These are phyloP conservation scores for Hipparchia semele DNA, from an alignment of 2,888 invertebrate genomes.

Conservation along the genomic window DNA sequence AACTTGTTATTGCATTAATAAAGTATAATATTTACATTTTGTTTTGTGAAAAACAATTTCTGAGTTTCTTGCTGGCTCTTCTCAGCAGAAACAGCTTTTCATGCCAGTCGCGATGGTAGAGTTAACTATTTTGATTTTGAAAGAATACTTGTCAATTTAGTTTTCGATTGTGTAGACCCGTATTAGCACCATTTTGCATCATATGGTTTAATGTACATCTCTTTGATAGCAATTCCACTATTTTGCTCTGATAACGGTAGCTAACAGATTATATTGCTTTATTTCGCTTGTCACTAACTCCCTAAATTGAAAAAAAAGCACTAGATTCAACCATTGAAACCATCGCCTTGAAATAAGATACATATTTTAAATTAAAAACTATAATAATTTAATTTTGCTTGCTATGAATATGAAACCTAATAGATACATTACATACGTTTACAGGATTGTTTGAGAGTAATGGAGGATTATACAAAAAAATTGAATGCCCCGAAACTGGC, in stretches of 20 bases:
- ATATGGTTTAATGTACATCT: not conserved
- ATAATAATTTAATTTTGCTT: not conserved
- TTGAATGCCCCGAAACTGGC: not conserved
- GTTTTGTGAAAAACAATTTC: no score
- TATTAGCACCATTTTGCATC: not conserved
- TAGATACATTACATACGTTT: not conserved
- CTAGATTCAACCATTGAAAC: slow-evolving; percentile 32
- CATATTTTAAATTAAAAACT: not conserved
- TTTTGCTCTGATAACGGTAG: slow-evolving; percentile 44
- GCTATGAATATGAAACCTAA: not conserved
- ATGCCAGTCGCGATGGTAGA: no score
- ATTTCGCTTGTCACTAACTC: slow-evolving; percentile 64
- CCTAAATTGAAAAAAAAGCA: slow-evolving; percentile 30
- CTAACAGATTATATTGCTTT: slow-evolving; percentile 63
- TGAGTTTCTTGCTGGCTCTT: no score
- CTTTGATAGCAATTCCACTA: not conserved
- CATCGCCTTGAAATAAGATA: slow-evolving; percentile 32
- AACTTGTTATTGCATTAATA: no score
- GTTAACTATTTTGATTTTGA: no score
- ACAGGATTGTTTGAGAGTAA: not conserved
- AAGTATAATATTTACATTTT: no score
- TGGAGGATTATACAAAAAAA: not conserved
- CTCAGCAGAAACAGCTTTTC: no score
- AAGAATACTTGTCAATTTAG: no score
- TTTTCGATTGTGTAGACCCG: no score